Evolutionary conservation across 2,888 invertebrate genomes (phyloP), one percentile per base, ranked within the genome.

Genomic region (Bembecia ichneumoniformis): DNA sequence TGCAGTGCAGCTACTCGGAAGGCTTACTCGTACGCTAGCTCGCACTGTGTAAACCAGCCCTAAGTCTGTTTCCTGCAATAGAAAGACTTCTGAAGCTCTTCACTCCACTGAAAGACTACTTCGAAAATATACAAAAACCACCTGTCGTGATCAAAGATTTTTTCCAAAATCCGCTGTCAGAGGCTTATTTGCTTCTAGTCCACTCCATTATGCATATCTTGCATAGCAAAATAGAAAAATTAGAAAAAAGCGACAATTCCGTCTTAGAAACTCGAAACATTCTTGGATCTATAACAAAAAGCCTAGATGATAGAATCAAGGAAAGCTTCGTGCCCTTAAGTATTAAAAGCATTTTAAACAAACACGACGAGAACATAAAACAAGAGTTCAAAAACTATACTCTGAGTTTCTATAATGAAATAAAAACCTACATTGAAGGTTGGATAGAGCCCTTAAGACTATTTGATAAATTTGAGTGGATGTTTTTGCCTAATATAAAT

Each of bases 181-280:
- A 59, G 49, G 52, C 50, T 40, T 60, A 58, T 47, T 48, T 57
- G 36, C 49, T 50, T 43, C 48, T 54, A 16, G 51, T 58, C 44
- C 53, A 60, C 36, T 58, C 58, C 11, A 40, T 58, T 43, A 58
- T 58, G 54, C 48, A 52, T 52, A 46, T 51, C 47, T 11, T 58
- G 47, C 52, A 59, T 46, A 17, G 35, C 10, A 55, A 57, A 50
- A 53, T 58, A 43, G n/a, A 45, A 43, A 35, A 40, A 35, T 52
- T 58, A 36, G 57, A 56, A 43, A 58, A 56, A 53, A 51, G 51
- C 48, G 52, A 51, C 7, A 59, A 58, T 55, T 55, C 53, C 14
- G 49, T 55, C 16, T 28, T 53, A 47, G 51, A 52, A 55, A 55
- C 52, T 13, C 48, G 35, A 52, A 49, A 11, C 49, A 49, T 49